Percentiles rank a stretch among this genome's conserved stretches.
Evolutionary conservation across 2,113 vertebrate species (phyloP).

Genomic region (Mobula birostris): DNA sequence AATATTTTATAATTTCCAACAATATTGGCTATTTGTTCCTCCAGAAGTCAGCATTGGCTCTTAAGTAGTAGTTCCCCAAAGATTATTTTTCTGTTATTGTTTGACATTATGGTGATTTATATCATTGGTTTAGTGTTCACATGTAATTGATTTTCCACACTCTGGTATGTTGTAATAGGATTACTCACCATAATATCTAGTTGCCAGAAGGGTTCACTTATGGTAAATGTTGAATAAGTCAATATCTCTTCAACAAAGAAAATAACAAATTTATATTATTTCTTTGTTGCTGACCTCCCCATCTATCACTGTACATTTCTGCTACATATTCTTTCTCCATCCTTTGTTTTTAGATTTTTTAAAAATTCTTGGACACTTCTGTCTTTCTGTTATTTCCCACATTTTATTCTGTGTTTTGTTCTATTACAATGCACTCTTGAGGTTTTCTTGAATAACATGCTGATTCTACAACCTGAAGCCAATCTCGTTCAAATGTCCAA

Average conservation of each 20-base stretch:
- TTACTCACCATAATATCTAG: constrained; percentile 35
- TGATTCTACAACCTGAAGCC: constrained; percentile 3
- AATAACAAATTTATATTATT: not conserved
- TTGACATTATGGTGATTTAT: not conserved
- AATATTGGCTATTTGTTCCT: not conserved
- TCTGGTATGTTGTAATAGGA: constrained; percentile 34
- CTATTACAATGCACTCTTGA: constrained; percentile 2
- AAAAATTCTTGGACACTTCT: not conserved
- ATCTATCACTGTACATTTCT: not conserved
- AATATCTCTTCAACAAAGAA: not conserved
- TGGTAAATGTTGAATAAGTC: not conserved
- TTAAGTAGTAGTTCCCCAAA: not conserved
- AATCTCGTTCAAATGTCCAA: constrained; percentile 28
- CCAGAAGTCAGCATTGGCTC: not conserved
- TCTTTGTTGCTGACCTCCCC: not conserved
- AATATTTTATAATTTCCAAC: not conserved
- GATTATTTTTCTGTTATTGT: constrained; percentile 5
- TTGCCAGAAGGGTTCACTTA: constrained; percentile 19
- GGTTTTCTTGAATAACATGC: not conserved
- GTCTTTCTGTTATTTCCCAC: not conserved
- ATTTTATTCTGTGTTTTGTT: not conserved
- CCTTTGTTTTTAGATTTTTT: not conserved
- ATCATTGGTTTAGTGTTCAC: constrained; percentile 31
- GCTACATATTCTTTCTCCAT: not conserved
- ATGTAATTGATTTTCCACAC: constrained; percentile 32